These are phyloP conservation scores for Ariopsis seemanni DNA, from an alignment of 2,113 vertebrate genomes.

Conservation along the genomic window DNA sequence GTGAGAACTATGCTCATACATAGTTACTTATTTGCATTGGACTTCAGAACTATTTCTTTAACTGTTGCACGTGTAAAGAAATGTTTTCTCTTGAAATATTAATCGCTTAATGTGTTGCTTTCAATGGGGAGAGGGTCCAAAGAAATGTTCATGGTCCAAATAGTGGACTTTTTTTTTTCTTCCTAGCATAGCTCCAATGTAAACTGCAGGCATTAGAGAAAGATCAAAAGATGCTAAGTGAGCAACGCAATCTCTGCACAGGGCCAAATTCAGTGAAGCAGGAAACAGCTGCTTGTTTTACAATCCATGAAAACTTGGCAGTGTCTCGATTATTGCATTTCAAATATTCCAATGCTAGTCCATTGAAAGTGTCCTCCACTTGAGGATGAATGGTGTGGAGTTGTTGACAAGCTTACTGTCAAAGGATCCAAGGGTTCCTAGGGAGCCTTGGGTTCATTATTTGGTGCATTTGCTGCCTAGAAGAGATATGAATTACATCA, in stretches of 20 bases:
- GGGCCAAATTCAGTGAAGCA: constrained; percentile 33
- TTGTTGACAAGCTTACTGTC: constrained; percentile 30
- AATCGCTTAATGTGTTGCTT: neutral
- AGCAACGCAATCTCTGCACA: constrained; percentile 19
- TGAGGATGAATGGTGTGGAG: constrained; percentile 38
- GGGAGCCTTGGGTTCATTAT: constrained; percentile 49
- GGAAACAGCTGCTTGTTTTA: constrained; percentile 59
- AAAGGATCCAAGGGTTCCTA: constrained; percentile 60
- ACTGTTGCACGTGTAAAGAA: neutral
- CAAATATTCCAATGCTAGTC: constrained; percentile 47
- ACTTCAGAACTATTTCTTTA: neutral
- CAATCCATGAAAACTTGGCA: constrained; percentile 48
- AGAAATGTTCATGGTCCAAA: neutral
- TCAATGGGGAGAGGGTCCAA: neutral
- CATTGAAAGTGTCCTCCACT: constrained; percentile 48
- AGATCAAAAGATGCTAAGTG: constrained; percentile 2
- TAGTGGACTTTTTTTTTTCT: neutral
- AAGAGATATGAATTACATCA: neutral
- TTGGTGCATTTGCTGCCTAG: neutral
- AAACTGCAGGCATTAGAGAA: neutral
- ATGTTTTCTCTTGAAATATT: neutral
- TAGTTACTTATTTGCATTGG: constrained; percentile 11
- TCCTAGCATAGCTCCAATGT: neutral
- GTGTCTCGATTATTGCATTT: constrained; percentile 26
- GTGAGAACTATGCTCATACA: constrained; percentile 1